Evolutionary conservation across 2,888 invertebrate genomes (phyloP).

Genomic region (Eupithecia subumbrata): DNA sequence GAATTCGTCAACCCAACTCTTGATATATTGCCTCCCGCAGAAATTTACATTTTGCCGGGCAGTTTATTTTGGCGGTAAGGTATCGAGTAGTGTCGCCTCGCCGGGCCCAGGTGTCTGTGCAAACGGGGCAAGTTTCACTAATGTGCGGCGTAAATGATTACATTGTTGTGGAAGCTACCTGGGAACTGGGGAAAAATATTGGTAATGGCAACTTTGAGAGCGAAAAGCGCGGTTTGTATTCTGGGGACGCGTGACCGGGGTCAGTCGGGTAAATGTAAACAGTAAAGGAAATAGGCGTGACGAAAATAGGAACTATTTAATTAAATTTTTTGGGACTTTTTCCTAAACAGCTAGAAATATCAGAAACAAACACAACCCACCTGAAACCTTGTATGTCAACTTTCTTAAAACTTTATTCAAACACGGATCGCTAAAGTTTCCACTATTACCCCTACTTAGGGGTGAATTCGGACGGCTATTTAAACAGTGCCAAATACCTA

Average conservation of each 20-base stretch:
- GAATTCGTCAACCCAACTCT: conserved; percentile 53
- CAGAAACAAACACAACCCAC: neutral
- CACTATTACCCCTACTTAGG: conserved; percentile 68
- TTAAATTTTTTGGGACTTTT: neutral
- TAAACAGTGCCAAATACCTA: conserved; percentile 61
- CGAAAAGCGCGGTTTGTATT: conserved; percentile 25
- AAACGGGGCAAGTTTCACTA: conserved; percentile 80
- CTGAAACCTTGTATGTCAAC: neutral
- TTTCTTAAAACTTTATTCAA: conserved; percentile 39
- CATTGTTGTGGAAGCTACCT: conserved; percentile 66
- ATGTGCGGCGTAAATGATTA: conserved; percentile 82
- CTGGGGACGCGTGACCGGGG: conserved; percentile 14
- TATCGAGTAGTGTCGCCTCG: conserved; percentile 69
- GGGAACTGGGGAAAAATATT: conserved; percentile 39
- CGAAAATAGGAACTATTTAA: conserved; percentile 17
- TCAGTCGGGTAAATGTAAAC: conserved; percentile 16
- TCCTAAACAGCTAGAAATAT: neutral
- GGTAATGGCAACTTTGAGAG: conserved; percentile 25
- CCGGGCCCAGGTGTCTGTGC: conserved; percentile 73
- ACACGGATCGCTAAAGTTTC: conserved; percentile 54
- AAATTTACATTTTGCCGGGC: conserved; percentile 69
- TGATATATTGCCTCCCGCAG: conserved; percentile 55
- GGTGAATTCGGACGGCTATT: conserved; percentile 59
- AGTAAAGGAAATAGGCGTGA: conserved; percentile 20
- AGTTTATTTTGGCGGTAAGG: conserved; percentile 71